Evolutionary conservation across 2,888 invertebrate species (phyloP).

Genomic region (Unio pictorum): DNA sequence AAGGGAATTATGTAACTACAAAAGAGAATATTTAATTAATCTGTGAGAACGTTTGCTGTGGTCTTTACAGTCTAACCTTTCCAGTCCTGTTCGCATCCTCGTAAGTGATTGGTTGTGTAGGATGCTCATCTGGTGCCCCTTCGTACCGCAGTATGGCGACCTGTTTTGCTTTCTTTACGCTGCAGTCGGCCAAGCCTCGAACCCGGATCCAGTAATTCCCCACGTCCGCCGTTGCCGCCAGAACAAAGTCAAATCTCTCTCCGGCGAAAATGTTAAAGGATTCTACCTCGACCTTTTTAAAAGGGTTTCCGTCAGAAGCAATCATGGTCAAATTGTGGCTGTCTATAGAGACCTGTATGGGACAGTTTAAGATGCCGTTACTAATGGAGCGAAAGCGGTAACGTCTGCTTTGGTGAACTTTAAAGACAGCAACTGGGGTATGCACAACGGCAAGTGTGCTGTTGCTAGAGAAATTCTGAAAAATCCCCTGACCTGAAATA

Average conservation of each 20-base stretch:
- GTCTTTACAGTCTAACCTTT: constrained; percentile 20
- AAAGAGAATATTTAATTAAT: too few relatives aligned
- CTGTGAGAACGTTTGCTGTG: too few relatives aligned
- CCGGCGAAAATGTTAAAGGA: constrained; percentile 80
- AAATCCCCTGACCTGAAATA: constrained; percentile 23
- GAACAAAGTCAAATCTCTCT: constrained; percentile 73
- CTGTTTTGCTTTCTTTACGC: constrained; percentile 72
- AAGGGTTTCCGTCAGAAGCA: constrained; percentile 50
- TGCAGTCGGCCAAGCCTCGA: constrained; percentile 24
- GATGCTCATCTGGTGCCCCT: constrained; percentile 71
- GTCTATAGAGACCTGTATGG: constrained; percentile 56
- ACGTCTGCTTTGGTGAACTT: constrained; percentile 43
- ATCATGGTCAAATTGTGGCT: constrained; percentile 50
- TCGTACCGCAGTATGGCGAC: constrained; percentile 88
- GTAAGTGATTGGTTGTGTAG: constrained; percentile 29
- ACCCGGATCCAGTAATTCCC: constrained; percentile 49
- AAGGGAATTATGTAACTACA: too few relatives aligned
- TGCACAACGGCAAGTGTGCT: constrained; percentile 18
- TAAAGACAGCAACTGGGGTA: constrained; percentile 56
- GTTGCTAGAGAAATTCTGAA: constrained; percentile 30
- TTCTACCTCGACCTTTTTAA: constrained; percentile 38
- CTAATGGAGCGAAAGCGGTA: constrained; percentile 63
- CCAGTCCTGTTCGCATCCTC: constrained; percentile 31
- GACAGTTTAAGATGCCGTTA: constrained; percentile 74
- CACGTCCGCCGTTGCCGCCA: constrained; percentile 12